Percentiles rank a stretch among this genome's conserved stretches.
Conservation (phyloP, 2,797 vertebrate species). For the Margarornis squamiger region DNA sequence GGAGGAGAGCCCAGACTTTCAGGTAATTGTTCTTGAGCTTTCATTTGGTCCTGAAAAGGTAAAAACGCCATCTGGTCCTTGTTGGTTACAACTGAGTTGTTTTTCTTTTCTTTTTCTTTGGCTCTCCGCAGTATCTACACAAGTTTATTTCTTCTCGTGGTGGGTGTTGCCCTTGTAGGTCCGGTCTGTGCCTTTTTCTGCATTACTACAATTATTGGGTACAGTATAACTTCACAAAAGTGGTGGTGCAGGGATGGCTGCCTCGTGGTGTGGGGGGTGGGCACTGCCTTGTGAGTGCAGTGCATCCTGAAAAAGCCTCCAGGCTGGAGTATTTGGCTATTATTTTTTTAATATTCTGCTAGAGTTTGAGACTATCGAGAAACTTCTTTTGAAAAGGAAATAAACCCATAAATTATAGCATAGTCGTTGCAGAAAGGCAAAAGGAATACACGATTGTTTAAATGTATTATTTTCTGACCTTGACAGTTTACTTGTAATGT, state of each 20-base stretch:
- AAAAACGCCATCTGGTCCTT: neutral
- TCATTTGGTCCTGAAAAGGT: neutral
- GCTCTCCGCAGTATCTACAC: neutral
- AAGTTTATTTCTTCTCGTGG: neutral
- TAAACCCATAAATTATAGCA: constrained; percentile 36
- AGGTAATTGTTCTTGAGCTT: neutral
- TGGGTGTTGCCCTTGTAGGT: neutral
- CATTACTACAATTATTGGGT: neutral
- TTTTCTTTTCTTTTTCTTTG: neutral
- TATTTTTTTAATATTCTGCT: constrained; percentile 13
- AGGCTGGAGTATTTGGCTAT: neutral
- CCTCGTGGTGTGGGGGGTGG: rapidly evolving
- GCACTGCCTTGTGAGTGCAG: neutral
- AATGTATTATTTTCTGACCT: constrained; percentile 69
- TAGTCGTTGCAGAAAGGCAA: constrained; percentile 56
- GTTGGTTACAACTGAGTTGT: rapidly evolving
- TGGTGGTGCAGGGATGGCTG: neutral
- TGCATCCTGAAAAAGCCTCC: neutral
- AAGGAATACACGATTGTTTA: constrained; percentile 53
- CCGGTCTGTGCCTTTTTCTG: neutral
- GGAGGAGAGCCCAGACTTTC: neutral
- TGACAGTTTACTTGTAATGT: constrained; percentile 69
- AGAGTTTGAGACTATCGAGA: constrained; percentile 16
- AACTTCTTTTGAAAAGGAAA: constrained; percentile 50
- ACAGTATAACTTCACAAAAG: neutral